Evolutionary conservation across 2,888 invertebrate genomes (phyloP).

Genomic region (Dasypolia templi): DNA sequence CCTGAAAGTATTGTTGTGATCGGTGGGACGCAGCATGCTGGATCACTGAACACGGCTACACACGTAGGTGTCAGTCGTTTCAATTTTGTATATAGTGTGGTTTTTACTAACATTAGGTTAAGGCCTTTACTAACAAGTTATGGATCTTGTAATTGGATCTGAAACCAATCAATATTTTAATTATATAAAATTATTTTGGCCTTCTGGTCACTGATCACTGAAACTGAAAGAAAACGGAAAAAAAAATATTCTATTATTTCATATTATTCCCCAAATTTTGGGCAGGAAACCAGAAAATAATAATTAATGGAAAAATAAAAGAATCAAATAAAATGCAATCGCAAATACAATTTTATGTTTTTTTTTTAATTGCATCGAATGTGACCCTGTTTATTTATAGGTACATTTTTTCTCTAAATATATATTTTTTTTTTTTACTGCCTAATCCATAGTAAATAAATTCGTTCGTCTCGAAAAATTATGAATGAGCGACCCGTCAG

Average conservation of each 20-base stretch:
- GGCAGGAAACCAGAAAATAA: not conserved
- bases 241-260: not conserved
- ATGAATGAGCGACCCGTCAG: not conserved
- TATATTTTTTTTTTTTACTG: not conserved
- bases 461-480: not conserved
- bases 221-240: not conserved
- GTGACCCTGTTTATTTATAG: not conserved
- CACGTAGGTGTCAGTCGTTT: too few relatives aligned
- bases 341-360: not conserved
- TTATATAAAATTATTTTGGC: too few relatives aligned
- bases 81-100: too few relatives aligned
- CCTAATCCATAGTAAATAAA: not conserved
- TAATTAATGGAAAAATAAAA: not conserved
- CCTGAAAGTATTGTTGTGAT: too few relatives aligned
- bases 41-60: too few relatives aligned
- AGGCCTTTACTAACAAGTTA: too few relatives aligned
- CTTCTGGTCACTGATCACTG: too few relatives aligned
- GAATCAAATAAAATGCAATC: not conserved
- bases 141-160: too few relatives aligned
- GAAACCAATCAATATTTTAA: too few relatives aligned
- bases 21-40: too few relatives aligned
- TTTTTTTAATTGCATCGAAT: not conserved
- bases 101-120: too few relatives aligned
- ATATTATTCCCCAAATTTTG: not conserved
- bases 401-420: not conserved